Percentiles rank a stretch among this genome's conserved stretches.
These are phyloP conservation scores for Probaryconus sp. DNA, from an alignment of 1,140 invertebrate species.

Conservation along the genomic window DNA sequence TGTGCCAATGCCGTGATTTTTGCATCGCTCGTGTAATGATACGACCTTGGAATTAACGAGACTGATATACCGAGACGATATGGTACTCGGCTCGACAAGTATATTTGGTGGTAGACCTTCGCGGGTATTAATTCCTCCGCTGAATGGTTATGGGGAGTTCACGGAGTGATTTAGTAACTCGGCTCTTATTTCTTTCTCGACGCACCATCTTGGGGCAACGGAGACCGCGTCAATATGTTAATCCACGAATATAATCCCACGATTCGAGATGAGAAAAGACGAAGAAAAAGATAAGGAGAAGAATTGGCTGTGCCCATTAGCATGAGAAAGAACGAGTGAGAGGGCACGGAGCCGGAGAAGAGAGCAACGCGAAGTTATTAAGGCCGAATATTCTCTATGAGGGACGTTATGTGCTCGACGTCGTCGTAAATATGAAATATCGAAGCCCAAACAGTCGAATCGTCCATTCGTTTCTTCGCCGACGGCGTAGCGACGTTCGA, in stretches of 20 bases:
- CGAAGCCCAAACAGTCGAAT: conserved; percentile 67
- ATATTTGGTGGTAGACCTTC: conserved; percentile 59
- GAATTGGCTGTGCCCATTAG: conserved; percentile 49
- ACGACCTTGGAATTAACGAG: conserved; percentile 67
- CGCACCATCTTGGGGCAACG: conserved; percentile 45
- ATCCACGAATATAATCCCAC: conserved; percentile 75
- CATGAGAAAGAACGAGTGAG: conserved; percentile 46
- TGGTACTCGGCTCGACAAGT: conserved; percentile 49
- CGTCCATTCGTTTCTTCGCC: conserved; percentile 60
- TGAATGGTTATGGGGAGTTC: conserved; percentile 66
- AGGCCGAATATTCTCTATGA: conserved; percentile 68
- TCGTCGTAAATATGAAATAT: conserved; percentile 78
- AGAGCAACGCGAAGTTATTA: conserved; percentile 70
- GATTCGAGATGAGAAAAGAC: conserved; percentile 63
- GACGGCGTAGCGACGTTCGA: conserved; percentile 53
- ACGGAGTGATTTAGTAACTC: conserved; percentile 77
- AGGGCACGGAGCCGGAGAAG: conserved; percentile 17
- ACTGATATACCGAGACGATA: conserved; percentile 58
- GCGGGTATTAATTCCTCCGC: conserved; percentile 71
- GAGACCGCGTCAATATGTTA: conserved; percentile 76
- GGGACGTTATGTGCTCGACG: conserved; percentile 66
- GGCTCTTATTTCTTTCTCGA: conserved; percentile 66
- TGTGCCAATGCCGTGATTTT: conserved; percentile 5
- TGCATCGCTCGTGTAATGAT: conserved; percentile 14
- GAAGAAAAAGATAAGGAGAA: conserved; percentile 57